Evolutionary conservation across 2,797 vertebrate genomes (phyloP).

Genomic region (Sebastes minor): DNA sequence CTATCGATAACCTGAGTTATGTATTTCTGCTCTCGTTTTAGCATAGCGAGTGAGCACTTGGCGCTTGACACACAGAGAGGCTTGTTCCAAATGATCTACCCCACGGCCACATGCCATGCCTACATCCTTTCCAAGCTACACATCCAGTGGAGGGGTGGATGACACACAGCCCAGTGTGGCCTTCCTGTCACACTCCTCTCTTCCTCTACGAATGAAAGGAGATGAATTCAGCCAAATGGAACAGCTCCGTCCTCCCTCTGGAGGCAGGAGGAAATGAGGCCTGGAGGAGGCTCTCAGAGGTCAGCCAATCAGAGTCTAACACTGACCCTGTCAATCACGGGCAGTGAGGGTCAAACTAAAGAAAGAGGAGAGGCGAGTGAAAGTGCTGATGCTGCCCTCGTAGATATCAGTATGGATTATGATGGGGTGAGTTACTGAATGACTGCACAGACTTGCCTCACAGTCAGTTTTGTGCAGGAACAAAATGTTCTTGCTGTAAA

Average conservation of each 20-base stretch:
- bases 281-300: slow-evolving; percentile 46
- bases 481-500: slow-evolving; percentile 1
- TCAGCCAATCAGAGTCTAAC: slow-evolving; percentile 55
- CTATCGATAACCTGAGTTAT: slow-evolving; percentile 45
- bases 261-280: slow-evolving; percentile 62
- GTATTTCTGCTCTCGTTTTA: slow-evolving; percentile 43
- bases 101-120: slow-evolving; percentile 61
- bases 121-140: slow-evolving; percentile 69
- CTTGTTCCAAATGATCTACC: slow-evolving; percentile 68
- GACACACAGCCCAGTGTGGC: slow-evolving; percentile 53
- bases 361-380: slow-evolving; percentile 10
- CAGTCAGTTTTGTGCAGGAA: background rate
- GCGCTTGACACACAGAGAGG: slow-evolving; percentile 65
- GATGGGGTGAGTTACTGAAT: slow-evolving; percentile 20
- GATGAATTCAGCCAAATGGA: slow-evolving; percentile 62
- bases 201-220: slow-evolving; percentile 59
- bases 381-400: slow-evolving; percentile 40
- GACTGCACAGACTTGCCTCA: background rate
- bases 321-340: slow-evolving; percentile 48
- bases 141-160: slow-evolving; percentile 55
- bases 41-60: slow-evolving; percentile 58
- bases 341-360: slow-evolving; percentile 41
- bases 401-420: slow-evolving; percentile 37
- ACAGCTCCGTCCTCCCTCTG: slow-evolving; percentile 41
- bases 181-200: slow-evolving; percentile 56